Percentiles rank a stretch among this genome's conserved stretches.
These are phyloP conservation scores for Bos javanicus DNA, from an alignment of 2,113 vertebrate species.

Conservation along the genomic window DNA sequence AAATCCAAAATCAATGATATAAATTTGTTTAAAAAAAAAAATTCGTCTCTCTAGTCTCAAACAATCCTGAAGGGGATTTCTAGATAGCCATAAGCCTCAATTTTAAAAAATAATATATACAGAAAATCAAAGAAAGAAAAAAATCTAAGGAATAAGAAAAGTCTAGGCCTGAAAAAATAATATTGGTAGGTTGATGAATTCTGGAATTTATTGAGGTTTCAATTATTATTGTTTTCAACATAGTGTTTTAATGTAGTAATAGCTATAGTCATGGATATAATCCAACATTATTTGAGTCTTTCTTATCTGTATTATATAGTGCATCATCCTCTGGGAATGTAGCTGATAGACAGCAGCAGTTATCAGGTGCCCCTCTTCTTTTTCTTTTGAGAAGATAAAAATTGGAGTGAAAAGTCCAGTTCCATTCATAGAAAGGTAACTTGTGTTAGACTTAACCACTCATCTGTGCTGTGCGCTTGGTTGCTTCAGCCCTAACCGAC, in stretches of 20 bases:
- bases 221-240: neutral
- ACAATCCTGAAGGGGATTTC: neutral
- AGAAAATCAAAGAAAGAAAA: slow-evolving; percentile 11
- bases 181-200: neutral
- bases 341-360: neutral
- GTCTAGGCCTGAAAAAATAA: neutral
- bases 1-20: neutral
- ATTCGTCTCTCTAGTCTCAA: neutral
- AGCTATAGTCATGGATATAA: neutral
- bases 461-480: neutral
- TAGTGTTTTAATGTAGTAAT: neutral
- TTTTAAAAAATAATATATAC: neutral
- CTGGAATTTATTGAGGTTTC: neutral
- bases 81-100: neutral
- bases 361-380: neutral
- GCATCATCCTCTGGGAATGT: neutral
- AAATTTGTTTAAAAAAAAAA: neutral
- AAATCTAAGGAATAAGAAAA: neutral
- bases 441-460: neutral
- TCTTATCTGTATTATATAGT: neutral
- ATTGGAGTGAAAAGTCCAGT: neutral
- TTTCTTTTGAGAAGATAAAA: neutral
- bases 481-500: neutral
- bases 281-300: neutral
- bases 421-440: neutral